These are phyloP conservation scores for Aphrocallistes beatrix DNA, from an alignment of 37 sponge, comb jelly and placozoan species.

Conservation along the genomic window DNA sequence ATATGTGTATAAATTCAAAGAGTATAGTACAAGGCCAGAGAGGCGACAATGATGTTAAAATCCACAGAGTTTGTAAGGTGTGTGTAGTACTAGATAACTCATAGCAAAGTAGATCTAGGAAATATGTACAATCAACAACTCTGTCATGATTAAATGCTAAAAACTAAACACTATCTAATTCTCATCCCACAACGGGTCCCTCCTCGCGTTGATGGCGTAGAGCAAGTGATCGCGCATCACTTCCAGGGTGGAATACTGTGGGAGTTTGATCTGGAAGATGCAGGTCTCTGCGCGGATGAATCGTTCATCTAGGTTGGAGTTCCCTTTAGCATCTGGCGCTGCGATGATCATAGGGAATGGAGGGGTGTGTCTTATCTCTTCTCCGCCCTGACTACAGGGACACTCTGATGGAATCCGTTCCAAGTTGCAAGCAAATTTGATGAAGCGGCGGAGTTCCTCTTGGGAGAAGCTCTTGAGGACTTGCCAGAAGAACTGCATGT, in stretches of 20 bases:
- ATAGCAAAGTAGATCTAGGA: not conserved
- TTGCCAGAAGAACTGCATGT: constrained; percentile 90
- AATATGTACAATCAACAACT: constrained; percentile 10
- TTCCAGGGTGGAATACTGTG: constrained; percentile 71
- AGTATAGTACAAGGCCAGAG: not conserved
- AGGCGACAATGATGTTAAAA: not conserved
- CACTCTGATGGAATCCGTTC: constrained; percentile 87
- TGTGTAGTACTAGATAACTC: constrained; percentile 20
- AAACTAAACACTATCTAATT: not conserved
- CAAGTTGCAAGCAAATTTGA: constrained; percentile 98
- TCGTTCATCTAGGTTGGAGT: constrained; percentile 49
- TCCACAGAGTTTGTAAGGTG: constrained; percentile 10
- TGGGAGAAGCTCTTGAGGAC: constrained; percentile 76
- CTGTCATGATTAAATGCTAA: not conserved
- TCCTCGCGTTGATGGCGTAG: constrained; percentile 82
- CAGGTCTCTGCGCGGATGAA: constrained; percentile 92
- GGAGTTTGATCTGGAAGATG: constrained; percentile 93
- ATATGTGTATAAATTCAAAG: no score
- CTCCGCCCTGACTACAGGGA: constrained; percentile 60
- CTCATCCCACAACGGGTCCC: constrained; percentile 88
- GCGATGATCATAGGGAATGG: constrained; percentile 98
- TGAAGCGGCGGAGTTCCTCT: constrained; percentile 85
- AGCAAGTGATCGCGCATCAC: constrained; percentile 70
- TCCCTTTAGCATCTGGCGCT: constrained; percentile 74
- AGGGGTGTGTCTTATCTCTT: constrained; percentile 57